Conservation (phyloP, 2,113 vertebrate genomes). For the Oplegnathus fasciatus region DNA sequence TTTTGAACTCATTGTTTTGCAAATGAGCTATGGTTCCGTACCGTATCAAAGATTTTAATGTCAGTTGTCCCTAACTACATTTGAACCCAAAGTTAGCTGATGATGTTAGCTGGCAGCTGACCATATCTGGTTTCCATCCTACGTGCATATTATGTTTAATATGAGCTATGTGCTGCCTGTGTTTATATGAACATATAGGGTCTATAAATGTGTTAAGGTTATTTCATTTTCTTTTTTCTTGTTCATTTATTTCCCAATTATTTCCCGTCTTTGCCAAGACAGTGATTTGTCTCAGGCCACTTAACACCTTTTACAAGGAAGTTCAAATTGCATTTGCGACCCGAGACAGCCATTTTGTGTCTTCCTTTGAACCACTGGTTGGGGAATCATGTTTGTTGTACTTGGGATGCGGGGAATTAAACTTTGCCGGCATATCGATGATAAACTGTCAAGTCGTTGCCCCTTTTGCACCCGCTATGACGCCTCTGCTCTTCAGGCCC, state of each 20-base stretch:
- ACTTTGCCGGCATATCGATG: constrained; percentile 53
- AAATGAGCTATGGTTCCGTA: constrained; percentile 1
- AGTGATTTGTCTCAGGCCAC: neutral
- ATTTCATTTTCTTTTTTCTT: neutral
- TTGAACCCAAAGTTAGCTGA: neutral
- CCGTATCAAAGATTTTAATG: neutral
- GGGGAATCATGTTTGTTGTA: constrained; percentile 25
- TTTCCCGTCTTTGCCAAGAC: neutral
- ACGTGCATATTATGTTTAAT: constrained; percentile 17
- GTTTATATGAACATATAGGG: neutral
- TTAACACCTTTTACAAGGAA: neutral
- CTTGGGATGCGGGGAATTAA: constrained; percentile 57
- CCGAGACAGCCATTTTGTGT: constrained; percentile 18
- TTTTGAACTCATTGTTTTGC: constrained; percentile 49
- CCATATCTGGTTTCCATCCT: constrained; percentile 30
- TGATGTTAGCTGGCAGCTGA: constrained; percentile 58
- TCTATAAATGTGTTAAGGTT: neutral
- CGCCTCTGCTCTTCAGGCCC: constrained; percentile 59
- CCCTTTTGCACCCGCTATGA: constrained; percentile 52
- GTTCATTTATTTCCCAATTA: neutral
- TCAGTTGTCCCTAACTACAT: neutral
- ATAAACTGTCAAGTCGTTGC: constrained; percentile 60
- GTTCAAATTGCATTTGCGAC: constrained; percentile 5
- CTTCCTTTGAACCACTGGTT: neutral
- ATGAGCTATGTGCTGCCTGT: neutral